Evolutionary conservation across 2,113 vertebrate genomes (phyloP), one percentile per base, ranked within the genome.

Genomic region (Bettongia penicillata): DNA sequence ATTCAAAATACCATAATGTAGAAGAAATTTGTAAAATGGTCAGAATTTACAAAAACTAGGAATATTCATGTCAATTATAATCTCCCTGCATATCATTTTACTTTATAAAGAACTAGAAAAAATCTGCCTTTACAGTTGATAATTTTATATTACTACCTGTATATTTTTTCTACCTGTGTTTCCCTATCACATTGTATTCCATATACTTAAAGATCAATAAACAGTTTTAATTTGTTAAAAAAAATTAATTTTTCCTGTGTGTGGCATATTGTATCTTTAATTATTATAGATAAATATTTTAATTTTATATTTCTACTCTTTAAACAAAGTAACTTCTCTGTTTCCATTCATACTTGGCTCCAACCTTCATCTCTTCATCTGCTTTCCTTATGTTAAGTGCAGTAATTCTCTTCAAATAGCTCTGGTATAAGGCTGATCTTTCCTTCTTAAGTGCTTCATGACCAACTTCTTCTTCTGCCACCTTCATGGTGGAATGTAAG

Each of bases 41-140:
- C 61, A 43, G 43, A 53, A 91, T 93, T 51, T 61, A 93, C 53
- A 51, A 50, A 53, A 95, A 61, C 43, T 47, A 94, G n/a, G 94
- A 94, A 49, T 91, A 23, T 90, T 89, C 1, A 23, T 51, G 25
- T 53, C n/a, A 26, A 37, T 22, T 43, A 77, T 77, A 19, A 77
- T 77, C 16, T 77, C 57, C 28, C 4, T 16, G 37, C 14, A 22
- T 37, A n/a, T 77, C 16, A 19, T 77, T 77, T 68, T 68, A 68
- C 3, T 57, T 10, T 68, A 16, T 37, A 16, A 68, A 68, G 28
- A 68, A 37, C 31, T 23, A 57, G 26, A 37, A 68, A 52, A 68
- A 19, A 16, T 0, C 12, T 37, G 3, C 0, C 37, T 68, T 68
- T 5, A n/a, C 37, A 68, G 4, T 14, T 37, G 61, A 68, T 37